Evolutionary conservation across 2,113 vertebrate species (phyloP).

Genomic region (rabbit (Oryctolagus cuniculus)): mOryCun1.1 NC_091435.1:16036001-16036500

Average conservation of each 20-base stretch:
- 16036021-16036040: not conserved
- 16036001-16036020: not conserved
- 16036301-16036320: not conserved
- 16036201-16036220: not conserved
- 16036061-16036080: not conserved
- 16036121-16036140: not conserved
- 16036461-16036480: too few species aligned
- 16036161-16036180: constrained; percentile 25
- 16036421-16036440: too few species aligned
- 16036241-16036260: not conserved
- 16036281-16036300: not conserved
- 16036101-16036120: not conserved
- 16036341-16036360: too few species aligned
- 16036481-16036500: too few species aligned
- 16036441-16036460: too few species aligned
- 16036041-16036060: not conserved
- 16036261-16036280: constrained; percentile 3
- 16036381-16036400: too few species aligned
- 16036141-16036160: not conserved
- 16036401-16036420: too few species aligned
- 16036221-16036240: not conserved
- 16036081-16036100: not conserved
- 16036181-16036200: constrained; percentile 22
- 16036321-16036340: too few species aligned
- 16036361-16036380: too few species aligned